phyloP scores from a whole-genome alignment of 2,888 invertebrate species.

The Eupithecia pulchellata region DNA sequence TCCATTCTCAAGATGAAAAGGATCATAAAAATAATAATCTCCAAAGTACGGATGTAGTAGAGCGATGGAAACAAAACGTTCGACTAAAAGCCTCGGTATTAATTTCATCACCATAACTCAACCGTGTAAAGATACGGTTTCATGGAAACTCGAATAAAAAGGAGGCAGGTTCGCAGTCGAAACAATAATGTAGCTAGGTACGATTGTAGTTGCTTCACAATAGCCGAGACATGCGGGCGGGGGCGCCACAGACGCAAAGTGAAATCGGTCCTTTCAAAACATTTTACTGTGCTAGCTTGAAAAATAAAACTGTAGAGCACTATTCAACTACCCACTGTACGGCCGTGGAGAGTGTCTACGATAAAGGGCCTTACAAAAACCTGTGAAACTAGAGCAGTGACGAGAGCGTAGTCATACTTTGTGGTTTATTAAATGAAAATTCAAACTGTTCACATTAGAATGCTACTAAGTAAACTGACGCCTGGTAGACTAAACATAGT shows the following conservation, averaged over 20 bases:
- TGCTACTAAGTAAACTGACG: neutral
- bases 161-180: constrained; percentile 71
- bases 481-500: neutral
- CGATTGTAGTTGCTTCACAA: constrained; percentile 82
- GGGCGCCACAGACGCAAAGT: constrained; percentile 69
- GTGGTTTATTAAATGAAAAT: constrained; percentile 30
- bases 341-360: constrained; percentile 63
- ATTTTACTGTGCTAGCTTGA: constrained; percentile 75
- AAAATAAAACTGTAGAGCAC: constrained; percentile 75
- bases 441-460: constrained; percentile 11
- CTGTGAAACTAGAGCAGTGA: constrained; percentile 48
- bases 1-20: constrained; percentile 54
- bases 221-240: constrained; percentile 75
- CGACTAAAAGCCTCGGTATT: constrained; percentile 72
- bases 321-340: constrained; percentile 67
- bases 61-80: constrained; percentile 62
- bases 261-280: constrained; percentile 85
- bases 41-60: constrained; percentile 51
- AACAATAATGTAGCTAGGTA: constrained; percentile 73
- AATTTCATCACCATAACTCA: constrained; percentile 80
- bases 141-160: constrained; percentile 77
- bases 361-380: constrained; percentile 61
- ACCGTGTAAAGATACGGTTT: constrained; percentile 76
- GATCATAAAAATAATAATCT: constrained; percentile 57
- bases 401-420: constrained; percentile 26